Base-by-base conservation (phyloP, 2,113 vertebrate species). In the Amia ocellicauda region DNA sequence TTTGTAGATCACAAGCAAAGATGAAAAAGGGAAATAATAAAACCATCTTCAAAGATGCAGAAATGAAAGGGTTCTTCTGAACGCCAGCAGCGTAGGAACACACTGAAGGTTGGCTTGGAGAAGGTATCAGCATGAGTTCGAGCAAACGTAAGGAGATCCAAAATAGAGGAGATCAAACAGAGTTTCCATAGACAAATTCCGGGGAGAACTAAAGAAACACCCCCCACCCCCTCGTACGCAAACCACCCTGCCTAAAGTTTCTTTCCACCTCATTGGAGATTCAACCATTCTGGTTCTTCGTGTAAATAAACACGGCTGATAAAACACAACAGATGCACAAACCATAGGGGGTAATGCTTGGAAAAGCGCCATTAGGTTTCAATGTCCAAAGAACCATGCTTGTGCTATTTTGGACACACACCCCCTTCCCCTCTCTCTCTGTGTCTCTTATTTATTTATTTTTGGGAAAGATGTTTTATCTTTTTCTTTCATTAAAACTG, bases 261-360 rank as follows among this genome's bases (percentile, higher is more conserved):
- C 24, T 31, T 56, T 56, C 36, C 27, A 4, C 31, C 50, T 42
- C 36, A 16, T 14, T 57, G 50, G 29, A 16, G 45, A 28, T 26
- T 24, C 23, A 17, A 24, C 50, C 62, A 64, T 41, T 41, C 62
- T 43, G 45, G 20, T 16, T 49, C 55, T 41, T 67, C 42, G 11
- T 41, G 47, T 22, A 22, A 64, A 65, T 53, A 49, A 22, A 58
- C 29, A 22, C 17, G 42, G 11, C 28, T 49, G 43, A 41, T 27
- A 49, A 50, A 60, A 57, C 13, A 50, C 59, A 52, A 26, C 72
- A 74, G 62, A 68, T 74, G 72, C 57, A 54, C 27, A 58, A 43
- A 60, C 65, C 7, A 60, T 60, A 31, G 68, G 68, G 27, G 69
- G 64, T 41, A 20, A n/a, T 40, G 58, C 57, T 57, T 65, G 41